These are phyloP conservation scores for Parnassius orleans DNA, from an alignment of 2,888 invertebrate genomes.

Conservation along the genomic window DNA sequence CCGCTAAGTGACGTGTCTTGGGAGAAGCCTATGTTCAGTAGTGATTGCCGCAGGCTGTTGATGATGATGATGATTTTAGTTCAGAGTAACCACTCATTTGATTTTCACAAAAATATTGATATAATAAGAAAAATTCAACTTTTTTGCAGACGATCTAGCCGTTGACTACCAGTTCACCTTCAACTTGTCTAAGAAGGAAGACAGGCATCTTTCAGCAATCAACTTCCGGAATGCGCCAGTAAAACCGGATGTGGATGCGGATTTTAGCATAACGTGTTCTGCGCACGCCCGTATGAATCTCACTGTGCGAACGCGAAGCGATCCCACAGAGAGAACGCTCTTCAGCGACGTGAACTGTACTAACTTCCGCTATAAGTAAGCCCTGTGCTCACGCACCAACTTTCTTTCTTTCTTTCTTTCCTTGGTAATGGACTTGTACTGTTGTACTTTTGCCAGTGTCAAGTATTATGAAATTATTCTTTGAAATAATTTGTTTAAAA, in stretches of 20 bases:
- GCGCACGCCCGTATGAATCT: constrained; percentile 95
- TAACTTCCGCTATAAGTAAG: constrained; percentile 84
- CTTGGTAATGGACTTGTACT: no score
- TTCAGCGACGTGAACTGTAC: constrained; percentile 91
- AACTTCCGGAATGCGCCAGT: constrained; percentile 97
- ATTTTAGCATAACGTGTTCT: constrained; percentile 92
- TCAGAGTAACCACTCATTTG: no score
- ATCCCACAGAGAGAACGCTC: constrained; percentile 86
- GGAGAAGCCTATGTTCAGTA: no score
- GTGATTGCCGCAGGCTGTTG: no score
- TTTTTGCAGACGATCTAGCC: constrained; percentile 90
- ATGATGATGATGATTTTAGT: no score
- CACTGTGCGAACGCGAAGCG: constrained; percentile 87
- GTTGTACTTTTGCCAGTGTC: no score
- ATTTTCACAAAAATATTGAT: no score
- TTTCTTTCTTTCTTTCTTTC: background rate
- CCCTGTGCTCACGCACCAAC: background rate
- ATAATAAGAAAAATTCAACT: no score
- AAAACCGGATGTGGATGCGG: constrained; percentile 95
- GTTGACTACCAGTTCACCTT: constrained; percentile 99
- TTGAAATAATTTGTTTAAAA: no score
- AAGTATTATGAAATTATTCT: no score
- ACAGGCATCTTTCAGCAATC: constrained; percentile 95
- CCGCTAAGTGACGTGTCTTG: no score
- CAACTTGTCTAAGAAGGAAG: constrained; percentile 98